These are phyloP conservation scores for Zaprionus obscuricornis DNA, from an alignment of 2,888 invertebrate genomes.

Conservation along the genomic window DNA sequence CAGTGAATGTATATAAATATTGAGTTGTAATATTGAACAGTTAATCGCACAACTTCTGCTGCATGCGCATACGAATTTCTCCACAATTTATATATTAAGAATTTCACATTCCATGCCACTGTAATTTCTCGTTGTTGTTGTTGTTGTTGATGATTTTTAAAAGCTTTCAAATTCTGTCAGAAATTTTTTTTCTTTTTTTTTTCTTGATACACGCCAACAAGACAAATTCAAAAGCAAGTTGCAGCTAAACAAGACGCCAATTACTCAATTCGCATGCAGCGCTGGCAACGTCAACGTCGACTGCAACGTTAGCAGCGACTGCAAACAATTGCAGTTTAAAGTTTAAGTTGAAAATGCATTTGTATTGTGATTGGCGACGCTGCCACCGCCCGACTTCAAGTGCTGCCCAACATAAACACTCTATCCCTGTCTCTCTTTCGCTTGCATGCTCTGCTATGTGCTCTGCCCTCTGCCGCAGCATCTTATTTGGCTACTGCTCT, in stretches of 20 bases:
- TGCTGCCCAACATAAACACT: background rate
- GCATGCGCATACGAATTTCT: too few species aligned
- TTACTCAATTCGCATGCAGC: constrained; percentile 64
- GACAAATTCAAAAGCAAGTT: background rate
- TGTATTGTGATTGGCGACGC: constrained; percentile 44
- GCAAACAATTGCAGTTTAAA: constrained; percentile 69
- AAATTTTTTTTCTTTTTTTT: too few species aligned
- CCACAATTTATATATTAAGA: too few species aligned
- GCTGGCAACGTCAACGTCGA: background rate
- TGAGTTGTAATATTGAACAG: too few species aligned
- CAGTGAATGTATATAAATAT: too few species aligned
- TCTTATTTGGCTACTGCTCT: constrained; percentile 51
- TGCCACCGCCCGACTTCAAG: constrained; percentile 46
- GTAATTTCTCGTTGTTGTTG: constrained; percentile 1
- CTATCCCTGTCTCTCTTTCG: background rate
- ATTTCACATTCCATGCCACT: too few species aligned
- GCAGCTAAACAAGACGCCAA: constrained; percentile 53
- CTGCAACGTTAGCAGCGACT: constrained; percentile 16
- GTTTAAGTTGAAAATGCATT: constrained; percentile 60
- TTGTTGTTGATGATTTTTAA: too few species aligned
- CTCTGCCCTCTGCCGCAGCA: constrained; percentile 5
- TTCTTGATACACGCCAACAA: background rate
- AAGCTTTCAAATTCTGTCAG: constrained; percentile 42
- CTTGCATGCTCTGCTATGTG: background rate
- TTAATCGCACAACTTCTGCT: too few species aligned